Evolutionary conservation across 2,888 invertebrate genomes (phyloP).

Genomic region (Adelphocoris suturalis): DNA sequence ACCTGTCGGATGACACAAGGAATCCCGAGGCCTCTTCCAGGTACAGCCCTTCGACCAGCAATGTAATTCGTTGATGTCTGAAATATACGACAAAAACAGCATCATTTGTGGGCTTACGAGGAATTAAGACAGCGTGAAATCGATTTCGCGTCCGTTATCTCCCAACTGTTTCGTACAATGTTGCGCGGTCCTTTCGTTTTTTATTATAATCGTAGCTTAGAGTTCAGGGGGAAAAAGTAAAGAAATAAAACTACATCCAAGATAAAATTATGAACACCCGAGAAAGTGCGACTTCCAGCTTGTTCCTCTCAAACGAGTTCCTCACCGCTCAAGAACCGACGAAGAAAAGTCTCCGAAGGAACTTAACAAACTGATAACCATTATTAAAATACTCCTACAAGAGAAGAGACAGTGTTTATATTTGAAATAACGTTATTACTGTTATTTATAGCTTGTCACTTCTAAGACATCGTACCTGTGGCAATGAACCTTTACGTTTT

Average conservation of each 20-base stretch:
- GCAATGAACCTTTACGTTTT: background rate
- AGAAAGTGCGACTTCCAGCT: background rate
- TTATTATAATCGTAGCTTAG: conserved; percentile 2
- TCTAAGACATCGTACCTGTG: background rate
- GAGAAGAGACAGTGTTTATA: conserved; percentile 6
- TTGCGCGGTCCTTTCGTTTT: background rate
- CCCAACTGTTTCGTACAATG: background rate
- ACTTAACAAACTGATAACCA: background rate
- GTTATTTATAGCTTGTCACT: background rate
- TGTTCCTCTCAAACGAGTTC: background rate
- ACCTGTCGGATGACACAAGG: conserved; percentile 3
- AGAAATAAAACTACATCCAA: background rate
- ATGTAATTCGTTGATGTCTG: background rate
- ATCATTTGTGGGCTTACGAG: background rate
- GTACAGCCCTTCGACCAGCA: background rate
- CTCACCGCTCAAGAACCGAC: background rate
- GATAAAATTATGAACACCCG: background rate
- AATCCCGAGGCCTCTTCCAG: background rate
- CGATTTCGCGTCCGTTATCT: background rate
- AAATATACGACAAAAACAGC: background rate
- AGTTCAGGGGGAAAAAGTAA: background rate
- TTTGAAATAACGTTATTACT: background rate
- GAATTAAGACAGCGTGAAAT: background rate
- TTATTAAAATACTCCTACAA: conserved; percentile 19
- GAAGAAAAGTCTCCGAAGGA: background rate